These are phyloP conservation scores for Volucella zonaria DNA, from an alignment of 2,888 invertebrate species.

Conservation along the genomic window DNA sequence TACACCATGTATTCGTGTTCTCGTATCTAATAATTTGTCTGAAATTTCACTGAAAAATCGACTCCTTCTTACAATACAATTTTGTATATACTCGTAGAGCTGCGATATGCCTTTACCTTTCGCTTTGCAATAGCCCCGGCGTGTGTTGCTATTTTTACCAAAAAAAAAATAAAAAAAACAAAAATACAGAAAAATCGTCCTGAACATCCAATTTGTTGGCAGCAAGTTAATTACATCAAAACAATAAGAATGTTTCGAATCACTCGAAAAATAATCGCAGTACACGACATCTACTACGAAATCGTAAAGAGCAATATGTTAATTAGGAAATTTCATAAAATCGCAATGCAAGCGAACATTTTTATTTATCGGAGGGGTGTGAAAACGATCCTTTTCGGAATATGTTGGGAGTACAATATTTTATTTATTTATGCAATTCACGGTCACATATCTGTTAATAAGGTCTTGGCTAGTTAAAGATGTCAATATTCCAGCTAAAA, in stretches of 20 bases:
- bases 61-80: slow-evolving; percentile 7
- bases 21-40: slow-evolving; percentile 2
- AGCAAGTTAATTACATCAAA: slow-evolving; percentile 57
- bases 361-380: neutral
- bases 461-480: too few species aligned
- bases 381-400: too few species aligned
- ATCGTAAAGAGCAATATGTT: slow-evolving; percentile 43
- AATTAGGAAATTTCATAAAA: neutral
- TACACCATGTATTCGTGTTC: slow-evolving; percentile 1
- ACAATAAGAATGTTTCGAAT: slow-evolving; percentile 43
- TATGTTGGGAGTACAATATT: too few species aligned
- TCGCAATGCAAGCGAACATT: slow-evolving; percentile 1
- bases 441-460: too few species aligned
- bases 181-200: slow-evolving; percentile 14
- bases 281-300: slow-evolving; percentile 7
- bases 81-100: neutral
- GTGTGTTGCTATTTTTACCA: slow-evolving; percentile 39
- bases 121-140: slow-evolving; percentile 7
- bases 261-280: slow-evolving; percentile 30
- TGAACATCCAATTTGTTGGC: slow-evolving; percentile 55
- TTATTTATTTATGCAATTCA: too few species aligned
- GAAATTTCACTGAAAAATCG: slow-evolving; percentile 9
- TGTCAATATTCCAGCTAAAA: too few species aligned
- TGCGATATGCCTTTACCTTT: neutral
- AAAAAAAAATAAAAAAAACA: slow-evolving; percentile 16